A percentile compares a stretch with the other conserved stretches of the same genome.
Evolutionary conservation across 2,797 vertebrate species (phyloP).

Genomic region (Trichosurus vulpecula): DNA sequence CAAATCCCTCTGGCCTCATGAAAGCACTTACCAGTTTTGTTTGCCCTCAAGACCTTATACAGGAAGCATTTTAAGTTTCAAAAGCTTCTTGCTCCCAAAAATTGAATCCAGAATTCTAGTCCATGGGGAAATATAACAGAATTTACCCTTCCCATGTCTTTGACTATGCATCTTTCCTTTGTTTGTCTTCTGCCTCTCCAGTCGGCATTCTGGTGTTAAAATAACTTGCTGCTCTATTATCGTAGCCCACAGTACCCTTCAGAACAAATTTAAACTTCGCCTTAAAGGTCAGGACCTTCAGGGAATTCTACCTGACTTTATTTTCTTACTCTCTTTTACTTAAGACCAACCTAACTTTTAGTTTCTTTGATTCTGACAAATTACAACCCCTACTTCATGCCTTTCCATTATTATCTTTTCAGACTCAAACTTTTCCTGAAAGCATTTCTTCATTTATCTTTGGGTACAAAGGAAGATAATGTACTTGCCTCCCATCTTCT

Average conservation of each 20-base stretch:
- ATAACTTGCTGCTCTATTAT: not conserved
- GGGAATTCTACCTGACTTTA: not conserved
- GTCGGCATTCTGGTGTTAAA: conserved; percentile 30
- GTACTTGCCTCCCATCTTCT: not conserved
- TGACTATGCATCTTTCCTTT: conserved; percentile 33
- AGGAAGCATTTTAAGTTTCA: conserved; percentile 66
- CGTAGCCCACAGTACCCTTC: not conserved
- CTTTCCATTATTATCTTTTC: not conserved
- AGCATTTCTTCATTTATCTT: not conserved
- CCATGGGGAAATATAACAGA: conserved; percentile 21
- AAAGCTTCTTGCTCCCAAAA: conserved; percentile 38
- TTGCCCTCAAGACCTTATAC: conserved; percentile 47
- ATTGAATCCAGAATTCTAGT: conserved; percentile 43
- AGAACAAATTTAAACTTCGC: not conserved
- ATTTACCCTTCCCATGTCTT: conserved; percentile 31
- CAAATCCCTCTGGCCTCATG: conserved; percentile 56
- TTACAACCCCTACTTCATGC: not conserved
- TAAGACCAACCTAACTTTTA: not conserved
- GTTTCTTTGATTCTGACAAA: not conserved
- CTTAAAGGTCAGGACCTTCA: not conserved
- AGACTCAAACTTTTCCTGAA: not conserved
- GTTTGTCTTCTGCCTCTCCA: conserved; percentile 6
- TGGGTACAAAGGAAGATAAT: not conserved
- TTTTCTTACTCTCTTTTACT: not conserved
- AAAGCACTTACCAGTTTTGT: conserved; percentile 60